Base-by-base conservation (phyloP, 2,113 vertebrate species). In the Callipepla squamata region DNA sequence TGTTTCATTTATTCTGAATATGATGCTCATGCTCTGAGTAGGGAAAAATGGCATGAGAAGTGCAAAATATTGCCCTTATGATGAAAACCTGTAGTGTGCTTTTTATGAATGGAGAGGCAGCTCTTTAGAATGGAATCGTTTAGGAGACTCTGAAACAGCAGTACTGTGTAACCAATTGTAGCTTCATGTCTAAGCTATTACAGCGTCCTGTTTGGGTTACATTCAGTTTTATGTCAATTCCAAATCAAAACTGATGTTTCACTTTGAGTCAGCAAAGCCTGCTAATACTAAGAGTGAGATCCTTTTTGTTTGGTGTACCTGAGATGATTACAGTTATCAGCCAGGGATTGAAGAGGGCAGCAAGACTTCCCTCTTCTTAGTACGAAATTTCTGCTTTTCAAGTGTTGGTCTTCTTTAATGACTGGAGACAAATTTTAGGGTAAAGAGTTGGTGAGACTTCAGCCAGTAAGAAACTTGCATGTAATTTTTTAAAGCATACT, bases 1-100 rank as follows among this genome's bases (percentile, higher is more conserved):
- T 94, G 19, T 90, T 94, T 90, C 72, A 84, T 81, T 89, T 73
- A 40, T 84, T 42, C 62, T 80, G 70, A 62, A 73, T 79, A 7
- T 3, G 62, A 28, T 76, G 15, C 30, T 84, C 40, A n/a, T 48
- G 26, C 51, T 11, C 69, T 77, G 30, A 48, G 36, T 40, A 88
- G 82, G 73, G 59, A 88, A 67, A 79, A 70, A 38, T 47, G 62
- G 30, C 30, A 53, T 36, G 45, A n/a, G 51, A 57, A 18, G 23
- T 87, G 40, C 57, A 77, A 88, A 93, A 40, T 66, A 50, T 1
- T 70, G 50, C 19, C 28, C 82, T 89, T 63, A 40, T 63, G 57
- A 88, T 74, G 30, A 73, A 87, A 76, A 74, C 17, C 11, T 87
- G 15, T 77, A n/a, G 59, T 55, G 19, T 91, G 9, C 44, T 17